Evolutionary conservation across 2,888 invertebrate genomes (phyloP), one percentile per base, ranked within the genome.

Genomic region (Drosophila mimica): DNA sequence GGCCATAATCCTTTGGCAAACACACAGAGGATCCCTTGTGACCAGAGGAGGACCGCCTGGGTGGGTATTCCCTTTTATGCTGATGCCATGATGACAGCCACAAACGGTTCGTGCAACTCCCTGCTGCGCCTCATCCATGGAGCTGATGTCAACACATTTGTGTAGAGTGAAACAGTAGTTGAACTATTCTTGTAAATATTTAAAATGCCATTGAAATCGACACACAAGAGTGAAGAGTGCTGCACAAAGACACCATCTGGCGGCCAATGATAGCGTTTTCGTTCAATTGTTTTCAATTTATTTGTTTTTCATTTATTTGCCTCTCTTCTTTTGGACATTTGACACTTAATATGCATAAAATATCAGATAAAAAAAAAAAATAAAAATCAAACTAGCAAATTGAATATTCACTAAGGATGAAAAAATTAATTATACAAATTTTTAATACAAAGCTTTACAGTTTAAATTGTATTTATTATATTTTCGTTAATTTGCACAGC

Each of bases 131-230:
- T 11, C 61, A 43, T 60, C 56, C 48, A 80, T 70, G 62, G 57
- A 65, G 74, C 54, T 74, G 46, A 25, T 46, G 76, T 82, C 83
- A 76, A 79, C 79, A 75, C 67, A 60, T 62, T 20, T 40, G 30
- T 46, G 13, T 46, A 4, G 13, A 7, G 46, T 4, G 15, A 8
- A 8, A n/a, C 17, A 30, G 40, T 38, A 20, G 34, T 46, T 59
- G 38, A 40, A 20, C 28, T 51, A 54, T 49, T 57, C 68, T 87
- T 64, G 48, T 89, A 79, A 85, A 85, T 89, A 85, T 89, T 89
- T 85, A 79, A 89, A 89, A 75, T 69, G 66, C 73, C 74, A 70
- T 64, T 70, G 51, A 59, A 73, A 66, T 51, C 58, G 54, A 60
- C 43, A 54, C 67, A 69, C 30, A 69, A 11, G 33, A 59, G 57